Percentiles rank a stretch among this genome's conserved stretches.
These are phyloP conservation scores for Sphenodon punctatus DNA, from an alignment of 2,797 vertebrate genomes.

Conservation along the genomic window DNA sequence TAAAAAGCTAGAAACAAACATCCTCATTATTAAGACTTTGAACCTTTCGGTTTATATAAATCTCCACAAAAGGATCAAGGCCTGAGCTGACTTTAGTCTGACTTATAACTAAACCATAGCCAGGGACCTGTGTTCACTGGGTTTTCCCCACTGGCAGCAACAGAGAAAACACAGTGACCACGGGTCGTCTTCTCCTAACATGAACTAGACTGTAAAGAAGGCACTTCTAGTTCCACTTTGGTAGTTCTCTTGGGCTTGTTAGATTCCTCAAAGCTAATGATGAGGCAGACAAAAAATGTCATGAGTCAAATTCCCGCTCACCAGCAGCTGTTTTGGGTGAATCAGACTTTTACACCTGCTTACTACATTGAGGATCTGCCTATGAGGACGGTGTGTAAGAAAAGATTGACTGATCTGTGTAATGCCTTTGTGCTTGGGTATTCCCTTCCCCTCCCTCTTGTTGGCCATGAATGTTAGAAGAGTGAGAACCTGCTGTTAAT, in stretches of 20 bases:
- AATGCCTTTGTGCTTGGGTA: background rate
- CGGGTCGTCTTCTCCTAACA: background rate
- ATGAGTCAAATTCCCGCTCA: background rate
- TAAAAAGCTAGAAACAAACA: background rate
- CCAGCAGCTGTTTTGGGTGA: background rate
- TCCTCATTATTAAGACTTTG: background rate
- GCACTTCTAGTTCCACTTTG: background rate
- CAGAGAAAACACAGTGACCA: no score
- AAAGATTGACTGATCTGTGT: background rate
- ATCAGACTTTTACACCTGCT: background rate
- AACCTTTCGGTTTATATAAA: background rate
- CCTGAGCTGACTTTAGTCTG: background rate
- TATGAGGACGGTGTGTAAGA: background rate
- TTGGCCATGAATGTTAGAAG: background rate
- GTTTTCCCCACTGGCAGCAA: no score
- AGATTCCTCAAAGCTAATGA: background rate
- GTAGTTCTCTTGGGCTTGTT: background rate
- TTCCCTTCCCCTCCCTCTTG: background rate
- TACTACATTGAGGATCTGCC: background rate
- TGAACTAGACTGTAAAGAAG: background rate
- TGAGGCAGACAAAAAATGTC: background rate
- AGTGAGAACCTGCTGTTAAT: background rate
- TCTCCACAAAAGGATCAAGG: background rate
- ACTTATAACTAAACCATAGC: no score
- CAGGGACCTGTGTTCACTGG: no score